Evolutionary conservation across 2,888 invertebrate species (phyloP).

Genomic region (Eumerus sabulonum): DNA sequence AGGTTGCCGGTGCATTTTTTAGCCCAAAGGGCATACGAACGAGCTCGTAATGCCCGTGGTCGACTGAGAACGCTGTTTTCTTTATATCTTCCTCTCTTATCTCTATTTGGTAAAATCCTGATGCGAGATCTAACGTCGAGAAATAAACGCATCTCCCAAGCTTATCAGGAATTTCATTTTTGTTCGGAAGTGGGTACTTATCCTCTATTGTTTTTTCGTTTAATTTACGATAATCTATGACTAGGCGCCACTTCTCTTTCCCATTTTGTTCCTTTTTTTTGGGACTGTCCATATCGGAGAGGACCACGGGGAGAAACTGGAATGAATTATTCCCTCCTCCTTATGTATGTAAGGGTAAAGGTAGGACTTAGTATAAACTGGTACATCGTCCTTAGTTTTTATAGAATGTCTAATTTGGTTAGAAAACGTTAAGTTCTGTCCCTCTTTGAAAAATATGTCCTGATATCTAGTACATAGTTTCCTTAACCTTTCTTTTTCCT

Average conservation of each 20-base stretch:
- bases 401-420: constrained; percentile 48
- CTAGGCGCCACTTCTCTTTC: constrained; percentile 26
- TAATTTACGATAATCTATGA: constrained; percentile 29
- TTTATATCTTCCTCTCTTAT: no score
- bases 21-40: constrained; percentile 4
- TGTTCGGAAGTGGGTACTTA: constrained; percentile 10
- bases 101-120: constrained; percentile 73
- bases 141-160: constrained; percentile 70
- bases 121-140: constrained; percentile 61
- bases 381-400: constrained; percentile 50
- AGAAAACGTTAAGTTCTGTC: constrained; percentile 34
- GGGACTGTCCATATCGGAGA: constrained; percentile 20
- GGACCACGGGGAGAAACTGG: constrained; percentile 22
- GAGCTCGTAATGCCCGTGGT: constrained; percentile 65
- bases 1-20: constrained; percentile 31
- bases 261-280: constrained; percentile 22
- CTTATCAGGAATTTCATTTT: constrained; percentile 69
- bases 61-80: constrained; percentile 68
- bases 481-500: constrained; percentile 3
- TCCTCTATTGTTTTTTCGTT: constrained; percentile 43
- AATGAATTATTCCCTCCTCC: constrained; percentile 48
- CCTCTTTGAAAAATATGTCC: constrained; percentile 21
- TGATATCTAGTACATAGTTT: constrained; percentile 7
- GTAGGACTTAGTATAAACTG: constrained; percentile 65
- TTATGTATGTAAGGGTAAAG: constrained; percentile 70